Evolutionary conservation across 2,888 invertebrate species (phyloP), one percentile per base, ranked within the genome.

Genomic region (Anaspis maculata): DNA sequence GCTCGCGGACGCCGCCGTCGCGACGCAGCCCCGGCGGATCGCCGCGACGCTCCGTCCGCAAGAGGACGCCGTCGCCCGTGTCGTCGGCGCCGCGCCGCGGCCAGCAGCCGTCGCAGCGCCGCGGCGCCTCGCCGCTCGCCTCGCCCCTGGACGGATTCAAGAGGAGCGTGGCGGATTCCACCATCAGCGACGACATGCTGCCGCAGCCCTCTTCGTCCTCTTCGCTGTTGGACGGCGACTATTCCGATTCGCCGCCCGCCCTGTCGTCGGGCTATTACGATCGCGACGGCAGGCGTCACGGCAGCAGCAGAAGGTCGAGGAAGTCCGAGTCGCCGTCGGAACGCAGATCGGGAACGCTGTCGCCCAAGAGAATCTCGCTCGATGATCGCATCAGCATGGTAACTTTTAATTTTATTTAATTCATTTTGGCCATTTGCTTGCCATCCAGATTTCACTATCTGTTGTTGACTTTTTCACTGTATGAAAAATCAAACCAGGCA

Each of bases 341-440:
- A 19, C 19, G 19, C 19, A 19, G 19, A 5, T 6, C 9, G 6
- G 4, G 6, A 4, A 9, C 24, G 2, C 37, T 56, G 5, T 74
- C 75, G 1, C 76, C 76, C 0, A 74, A 72, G 53, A 61, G 76
- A 32, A 57, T 73, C 9, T 73, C 77, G 1, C 61, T 77, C 5
- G 77, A 77, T 39, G 75, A 76, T 44, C 61, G 77, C 52, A 66
- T 77, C 37, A 74, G 72, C 51, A 62, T 73, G 34, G 76, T 75
- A n/a, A n/a, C n/a, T n/a, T n/a, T n/a, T n/a, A n/a, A n/a, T n/a
- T n/a, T n/a, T n/a, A n/a, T n/a, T n/a, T n/a, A n/a, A n/a, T n/a
- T n/a, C n/a, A n/a, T n/a, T n/a, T n/a, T n/a, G n/a, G n/a, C n/a
- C n/a, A n/a, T n/a, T n/a, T n/a, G n/a, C n/a, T n/a, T n/a, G n/a